Base-by-base conservation (phyloP, 2,113 vertebrate species). In the Halichoeres trimaculatus region DNA sequence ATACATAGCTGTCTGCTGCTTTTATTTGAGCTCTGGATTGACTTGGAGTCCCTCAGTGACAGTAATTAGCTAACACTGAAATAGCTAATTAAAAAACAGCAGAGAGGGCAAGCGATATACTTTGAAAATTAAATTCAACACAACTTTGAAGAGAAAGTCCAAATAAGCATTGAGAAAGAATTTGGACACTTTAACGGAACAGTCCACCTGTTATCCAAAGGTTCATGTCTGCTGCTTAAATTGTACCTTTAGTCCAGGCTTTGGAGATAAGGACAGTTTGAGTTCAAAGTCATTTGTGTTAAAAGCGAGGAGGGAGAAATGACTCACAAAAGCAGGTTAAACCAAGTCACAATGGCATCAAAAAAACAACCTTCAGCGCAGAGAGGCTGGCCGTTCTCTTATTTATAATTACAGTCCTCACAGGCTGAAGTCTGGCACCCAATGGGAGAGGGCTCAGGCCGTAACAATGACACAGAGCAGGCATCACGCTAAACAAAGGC, bases 51-150 rank as follows among this genome's bases (percentile, higher is more conserved):
- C 54, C 61, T 77, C 30, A 48, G 73, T 78, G 71, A 66, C 60
- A 55, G 57, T 63, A 78, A 84, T 86, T 83, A 86, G 35, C 56
- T n/a, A 53, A 67, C 71, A 70, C 41, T n/a, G 57, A 85, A 81
- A 80, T 54, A 70, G 73, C 71, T 89, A 75, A 89, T 86, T 84
- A 82, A 90, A 30, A 81, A 87, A 62, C 26, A 57, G 36, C 22
- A 70, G 14, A 30, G 43, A 60, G 53, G 24, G 43, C 62, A 34
- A 70, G 63, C 47, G 30, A 30, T 50, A 19, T 26, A 48, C 81
- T 78, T 70, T 75, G 53, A 83, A n/a, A 83, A 78, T 57, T 70
- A 52, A 20, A 84, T 70, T 73, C 67, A 72, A 69, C 41, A 51
- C 62, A 65, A 78, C 51, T 66, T 72, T 74, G 72, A 76, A 54